Base-by-base conservation (phyloP, 2,888 invertebrate species). In the Brassicogethes aeneus region DNA sequence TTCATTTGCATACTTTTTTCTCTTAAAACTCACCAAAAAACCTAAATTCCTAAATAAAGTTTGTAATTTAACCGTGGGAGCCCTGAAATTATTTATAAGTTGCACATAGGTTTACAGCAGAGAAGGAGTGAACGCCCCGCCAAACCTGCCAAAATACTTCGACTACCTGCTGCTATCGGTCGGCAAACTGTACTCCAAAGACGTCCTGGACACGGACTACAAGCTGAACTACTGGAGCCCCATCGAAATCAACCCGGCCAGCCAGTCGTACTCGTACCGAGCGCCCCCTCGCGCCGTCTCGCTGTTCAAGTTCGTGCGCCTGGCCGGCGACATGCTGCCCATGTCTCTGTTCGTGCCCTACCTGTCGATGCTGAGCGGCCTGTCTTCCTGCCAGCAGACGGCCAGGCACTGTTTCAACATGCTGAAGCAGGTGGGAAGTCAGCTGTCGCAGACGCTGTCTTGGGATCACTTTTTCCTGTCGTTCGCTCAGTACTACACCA, bases 401-500 rank as follows among this genome's bases (percentile, higher is more conserved):
- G 90, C 94, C 0, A 69, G 80, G 40, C 80, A 85, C 56, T 85
- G 85, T 32, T 90, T 84, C 60, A 82, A 81, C 56, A 73, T 88
- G 53, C 68, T 90, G 12, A 85, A 85, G 58, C 79, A 81, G 48
- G 47, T 53, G 3, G 58, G 60, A 33, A 44, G 51, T n/a, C 56
- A 56, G 17, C 46, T 61, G 14, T 55, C 58, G 1, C 48, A 52
- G 2, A 71, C 73, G 33, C 72, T 90, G 12, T 85, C 85, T 0
- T 87, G 88, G 85, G 87, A 90, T 58, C 89, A 90, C 59, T 87
- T 91, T 59, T 89, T 90, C 59, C 72, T 72, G 17, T 88, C 92
- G 0, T 74, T 95, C 36, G 78, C 73, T 7, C 72, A 79, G 36
- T 86, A 86, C 57, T 81, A 83, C 63, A 72, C 73, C 70, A 84